These are phyloP conservation scores for Aphodius granarius DNA, from an alignment of 2,888 invertebrate species.

Conservation along the genomic window DNA sequence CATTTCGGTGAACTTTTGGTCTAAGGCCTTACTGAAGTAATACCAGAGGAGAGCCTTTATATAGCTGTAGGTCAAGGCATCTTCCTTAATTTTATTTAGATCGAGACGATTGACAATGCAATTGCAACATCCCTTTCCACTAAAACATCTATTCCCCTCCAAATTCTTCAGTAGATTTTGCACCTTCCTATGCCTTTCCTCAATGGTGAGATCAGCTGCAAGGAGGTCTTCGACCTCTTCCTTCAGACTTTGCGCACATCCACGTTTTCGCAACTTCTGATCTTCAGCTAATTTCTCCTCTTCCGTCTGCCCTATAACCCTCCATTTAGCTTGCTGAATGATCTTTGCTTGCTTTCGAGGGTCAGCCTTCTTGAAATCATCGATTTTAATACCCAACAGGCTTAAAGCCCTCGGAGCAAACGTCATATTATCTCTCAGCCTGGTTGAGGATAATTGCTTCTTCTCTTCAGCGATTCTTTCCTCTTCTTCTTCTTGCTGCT, in stretches of 20 bases:
- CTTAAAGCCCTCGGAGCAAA: constrained; percentile 1
- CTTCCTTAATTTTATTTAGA: neutral
- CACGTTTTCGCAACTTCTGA: neutral
- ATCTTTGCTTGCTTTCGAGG: neutral
- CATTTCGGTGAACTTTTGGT: neutral
- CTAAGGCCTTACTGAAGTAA: neutral
- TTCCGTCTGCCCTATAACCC: neutral
- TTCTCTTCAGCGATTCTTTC: neutral
- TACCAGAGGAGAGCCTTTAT: neutral
- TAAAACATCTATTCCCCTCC: neutral
- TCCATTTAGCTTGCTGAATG: neutral
- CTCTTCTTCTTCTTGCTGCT: neutral
- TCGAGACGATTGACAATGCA: neutral
- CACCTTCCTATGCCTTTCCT: neutral
- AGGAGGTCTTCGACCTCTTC: neutral
- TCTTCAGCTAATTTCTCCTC: neutral
- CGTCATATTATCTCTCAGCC: neutral
- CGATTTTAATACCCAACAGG: constrained; percentile 1
- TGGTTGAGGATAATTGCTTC: neutral
- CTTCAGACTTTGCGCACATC: neutral
- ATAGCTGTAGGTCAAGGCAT: neutral
- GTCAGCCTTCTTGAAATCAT: neutral
- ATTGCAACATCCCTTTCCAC: neutral
- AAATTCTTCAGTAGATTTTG: neutral
- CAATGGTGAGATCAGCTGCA: neutral